Evolutionary conservation across 2,797 vertebrate species (phyloP).

Genomic region (Cyclura pinguis): DNA sequence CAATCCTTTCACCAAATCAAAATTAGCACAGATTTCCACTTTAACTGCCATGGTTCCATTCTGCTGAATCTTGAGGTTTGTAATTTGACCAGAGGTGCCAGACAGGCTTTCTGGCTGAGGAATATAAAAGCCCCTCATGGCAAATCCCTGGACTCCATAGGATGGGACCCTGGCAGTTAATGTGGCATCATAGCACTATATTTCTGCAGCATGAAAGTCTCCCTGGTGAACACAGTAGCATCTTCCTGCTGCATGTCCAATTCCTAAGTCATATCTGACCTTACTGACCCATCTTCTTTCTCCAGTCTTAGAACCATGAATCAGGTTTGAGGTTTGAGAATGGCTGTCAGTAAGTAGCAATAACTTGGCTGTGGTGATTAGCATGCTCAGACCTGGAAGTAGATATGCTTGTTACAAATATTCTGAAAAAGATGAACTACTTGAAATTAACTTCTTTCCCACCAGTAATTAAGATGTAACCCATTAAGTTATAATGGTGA

Average conservation of each 20-base stretch:
- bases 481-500: neutral
- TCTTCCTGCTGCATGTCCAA: neutral
- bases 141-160: neutral
- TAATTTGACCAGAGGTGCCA: too few relatives aligned
- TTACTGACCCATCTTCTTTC: neutral
- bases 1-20: too few relatives aligned
- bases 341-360: neutral
- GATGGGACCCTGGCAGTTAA: too few relatives aligned
- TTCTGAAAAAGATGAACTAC: neutral
- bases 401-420: neutral
- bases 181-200: neutral
- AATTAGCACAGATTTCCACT: too few relatives aligned
- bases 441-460: neutral
- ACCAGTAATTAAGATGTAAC: neutral
- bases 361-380: neutral
- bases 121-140: too few relatives aligned
- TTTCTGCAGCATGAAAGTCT: too few relatives aligned
- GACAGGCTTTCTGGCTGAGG: too few relatives aligned
- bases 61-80: too few relatives aligned
- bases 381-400: neutral
- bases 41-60: too few relatives aligned
- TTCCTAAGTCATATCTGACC: neutral
- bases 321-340: neutral
- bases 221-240: neutral
- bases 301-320: neutral